Evolutionary conservation across 2,888 invertebrate species (phyloP).

Genomic region (Lymantria monacha): DNA sequence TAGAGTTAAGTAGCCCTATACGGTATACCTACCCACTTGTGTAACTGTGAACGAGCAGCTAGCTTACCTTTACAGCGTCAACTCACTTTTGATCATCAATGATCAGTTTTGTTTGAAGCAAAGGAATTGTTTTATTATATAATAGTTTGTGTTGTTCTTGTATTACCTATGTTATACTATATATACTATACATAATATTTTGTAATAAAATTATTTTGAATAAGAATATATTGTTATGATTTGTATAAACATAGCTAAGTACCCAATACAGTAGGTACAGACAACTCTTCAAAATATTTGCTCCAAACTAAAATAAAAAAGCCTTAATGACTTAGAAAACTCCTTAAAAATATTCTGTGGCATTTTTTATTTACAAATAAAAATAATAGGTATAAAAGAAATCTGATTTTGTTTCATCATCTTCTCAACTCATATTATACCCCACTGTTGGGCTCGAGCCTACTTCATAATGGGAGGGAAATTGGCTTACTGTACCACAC

Average conservation of each 20-base stretch:
- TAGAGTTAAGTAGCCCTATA: constrained; percentile 12
- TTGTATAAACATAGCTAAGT: too few relatives aligned
- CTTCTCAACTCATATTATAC: too few relatives aligned
- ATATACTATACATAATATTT: constrained; percentile 55
- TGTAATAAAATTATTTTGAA: constrained; percentile 74
- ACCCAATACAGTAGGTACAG: background rate
- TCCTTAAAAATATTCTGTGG: too few relatives aligned
- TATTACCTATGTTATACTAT: constrained; percentile 45
- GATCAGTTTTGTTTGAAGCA: constrained; percentile 62
- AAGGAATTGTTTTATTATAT: constrained; percentile 64
- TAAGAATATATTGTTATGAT: constrained; percentile 27
- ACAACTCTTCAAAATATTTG: too few relatives aligned
- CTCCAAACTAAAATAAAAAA: too few relatives aligned
- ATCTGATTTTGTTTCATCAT: too few relatives aligned
- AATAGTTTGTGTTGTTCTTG: constrained; percentile 57
- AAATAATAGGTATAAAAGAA: too few relatives aligned
- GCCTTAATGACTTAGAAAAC: too few relatives aligned
- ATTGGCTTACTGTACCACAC: too few relatives aligned
- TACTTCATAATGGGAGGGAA: too few relatives aligned
- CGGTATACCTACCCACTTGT: constrained; percentile 30
- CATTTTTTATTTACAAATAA: too few relatives aligned
- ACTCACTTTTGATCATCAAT: constrained; percentile 65
- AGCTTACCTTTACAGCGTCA: constrained; percentile 41
- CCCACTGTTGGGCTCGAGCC: too few relatives aligned
- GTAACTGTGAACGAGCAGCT: constrained; percentile 41